These are phyloP conservation scores for Strix uralensis DNA, from an alignment of 2,113 vertebrate species.

Conservation along the genomic window DNA sequence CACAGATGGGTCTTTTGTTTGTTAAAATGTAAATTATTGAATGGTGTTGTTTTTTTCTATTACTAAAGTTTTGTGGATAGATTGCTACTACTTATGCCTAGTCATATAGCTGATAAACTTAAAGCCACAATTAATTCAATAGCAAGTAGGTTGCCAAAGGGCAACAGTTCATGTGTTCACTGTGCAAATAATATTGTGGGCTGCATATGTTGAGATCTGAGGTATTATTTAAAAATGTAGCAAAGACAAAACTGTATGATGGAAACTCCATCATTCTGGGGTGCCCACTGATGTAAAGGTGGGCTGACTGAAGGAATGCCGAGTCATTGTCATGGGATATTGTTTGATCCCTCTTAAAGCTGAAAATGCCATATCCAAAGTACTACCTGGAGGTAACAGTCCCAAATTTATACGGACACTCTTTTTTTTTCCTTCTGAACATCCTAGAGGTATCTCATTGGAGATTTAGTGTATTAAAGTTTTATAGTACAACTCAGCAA, in stretches of 20 bases:
- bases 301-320: neutral
- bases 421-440: neutral
- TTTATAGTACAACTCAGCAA: neutral
- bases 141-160: neutral
- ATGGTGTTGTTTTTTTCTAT: neutral
- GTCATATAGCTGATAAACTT: neutral
- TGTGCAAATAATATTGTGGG: neutral
- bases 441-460: neutral
- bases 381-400: neutral
- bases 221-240: neutral
- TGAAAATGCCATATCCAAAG: neutral
- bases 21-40: neutral
- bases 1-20: neutral
- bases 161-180: neutral
- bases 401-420: neutral
- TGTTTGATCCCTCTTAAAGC: neutral
- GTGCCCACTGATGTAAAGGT: neutral
- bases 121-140: neutral
- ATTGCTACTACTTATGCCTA: neutral
- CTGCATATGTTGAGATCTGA: neutral
- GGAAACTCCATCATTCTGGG: neutral
- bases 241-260: neutral
- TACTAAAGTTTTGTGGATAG: neutral
- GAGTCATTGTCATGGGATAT: neutral
- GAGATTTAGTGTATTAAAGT: neutral